These are phyloP conservation scores for Drosophila sordidapex DNA, from an alignment of 2,888 invertebrate species.

Conservation along the genomic window DNA sequence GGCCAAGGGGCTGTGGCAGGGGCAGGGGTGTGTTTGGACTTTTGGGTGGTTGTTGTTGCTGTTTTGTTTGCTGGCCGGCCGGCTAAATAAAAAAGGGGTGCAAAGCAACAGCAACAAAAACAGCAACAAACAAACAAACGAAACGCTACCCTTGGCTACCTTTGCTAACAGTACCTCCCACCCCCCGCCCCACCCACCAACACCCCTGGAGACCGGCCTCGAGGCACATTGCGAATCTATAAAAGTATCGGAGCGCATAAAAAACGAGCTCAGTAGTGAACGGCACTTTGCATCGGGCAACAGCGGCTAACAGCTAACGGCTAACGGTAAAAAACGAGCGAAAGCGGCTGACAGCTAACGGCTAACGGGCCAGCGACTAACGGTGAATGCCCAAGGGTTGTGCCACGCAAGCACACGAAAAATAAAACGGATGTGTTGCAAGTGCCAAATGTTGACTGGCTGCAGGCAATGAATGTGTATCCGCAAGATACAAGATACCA, in stretches of 20 bases:
- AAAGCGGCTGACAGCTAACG: conserved; percentile 22
- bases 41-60: conserved; percentile 55
- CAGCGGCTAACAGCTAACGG: conserved; percentile 33
- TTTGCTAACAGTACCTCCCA: conserved; percentile 5
- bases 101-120: conserved; percentile 30
- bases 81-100: conserved; percentile 55
- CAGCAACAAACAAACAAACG: conserved; percentile 26
- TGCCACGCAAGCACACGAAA: neutral
- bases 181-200: neutral
- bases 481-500: conserved; percentile 40
- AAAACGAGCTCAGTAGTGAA: conserved; percentile 84
- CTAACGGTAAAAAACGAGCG: conserved; percentile 8
- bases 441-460: conserved; percentile 29
- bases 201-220: conserved; percentile 40
- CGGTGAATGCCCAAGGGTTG: conserved; percentile 1
- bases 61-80: conserved; percentile 63
- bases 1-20: neutral
- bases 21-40: conserved; percentile 15
- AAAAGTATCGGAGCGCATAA: conserved; percentile 84
- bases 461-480: conserved; percentile 20
- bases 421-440: conserved; percentile 22
- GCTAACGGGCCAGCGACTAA: conserved; percentile 11
- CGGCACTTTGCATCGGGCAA: conserved; percentile 79
- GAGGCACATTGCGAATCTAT: conserved; percentile 83
- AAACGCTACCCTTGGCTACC: conserved; percentile 34